Percentiles rank a stretch among this genome's conserved stretches.
Conservation (phyloP, 2,888 invertebrate genomes). For the Eupithecia exiguata region DNA sequence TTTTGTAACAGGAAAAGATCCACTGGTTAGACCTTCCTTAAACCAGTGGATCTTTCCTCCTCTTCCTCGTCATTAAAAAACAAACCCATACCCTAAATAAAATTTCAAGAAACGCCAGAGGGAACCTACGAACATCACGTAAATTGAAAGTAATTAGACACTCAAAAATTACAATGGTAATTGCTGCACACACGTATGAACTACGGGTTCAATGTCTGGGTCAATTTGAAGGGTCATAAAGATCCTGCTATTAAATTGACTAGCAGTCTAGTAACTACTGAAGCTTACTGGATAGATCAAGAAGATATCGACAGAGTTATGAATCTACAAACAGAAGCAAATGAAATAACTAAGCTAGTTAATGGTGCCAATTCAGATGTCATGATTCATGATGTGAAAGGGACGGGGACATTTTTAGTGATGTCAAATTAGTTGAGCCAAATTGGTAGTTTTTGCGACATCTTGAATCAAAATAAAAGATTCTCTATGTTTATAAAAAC, state of each 20-base stretch:
- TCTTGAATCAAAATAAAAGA: too few relatives aligned
- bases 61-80: background rate
- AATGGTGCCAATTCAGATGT: background rate
- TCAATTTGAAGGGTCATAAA: constrained; percentile 4
- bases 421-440: too few relatives aligned
- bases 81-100: background rate
- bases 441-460: too few relatives aligned
- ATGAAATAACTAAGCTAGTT: background rate
- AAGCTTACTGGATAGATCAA: background rate
- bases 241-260: constrained; percentile 1
- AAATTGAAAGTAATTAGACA: background rate
- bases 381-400: too few relatives aligned
- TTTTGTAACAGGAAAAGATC: background rate
- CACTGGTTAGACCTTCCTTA: background rate
- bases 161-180: background rate
- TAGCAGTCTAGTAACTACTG: background rate
- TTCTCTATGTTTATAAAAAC: too few relatives aligned
- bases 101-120: background rate
- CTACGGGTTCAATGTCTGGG: constrained; percentile 14
- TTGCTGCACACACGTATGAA: constrained; percentile 2
- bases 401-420: too few relatives aligned
- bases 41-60: too few relatives aligned
- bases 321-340: background rate
- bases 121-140: background rate
- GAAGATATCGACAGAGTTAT: background rate